Percentiles rank a stretch among this genome's conserved stretches.
Conservation (phyloP, 64 coral and sea anemone genomes). For the Catalaphyllia jardinei region DNA sequence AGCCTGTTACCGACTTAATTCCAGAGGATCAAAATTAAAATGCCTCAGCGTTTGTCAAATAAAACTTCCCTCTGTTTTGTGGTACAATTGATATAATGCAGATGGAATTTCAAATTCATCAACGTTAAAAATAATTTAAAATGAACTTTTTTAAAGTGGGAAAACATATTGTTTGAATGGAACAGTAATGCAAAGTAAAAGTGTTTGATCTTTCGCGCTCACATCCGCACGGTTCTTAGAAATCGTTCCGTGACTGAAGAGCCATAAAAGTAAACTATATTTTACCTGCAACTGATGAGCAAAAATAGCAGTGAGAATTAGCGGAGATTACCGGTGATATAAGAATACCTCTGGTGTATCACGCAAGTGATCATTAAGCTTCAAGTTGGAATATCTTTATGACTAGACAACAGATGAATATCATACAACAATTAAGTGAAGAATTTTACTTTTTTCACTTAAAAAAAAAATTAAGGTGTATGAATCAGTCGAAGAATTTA, state of each 20-base stretch:
- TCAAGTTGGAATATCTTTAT: neutral
- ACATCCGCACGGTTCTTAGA: neutral
- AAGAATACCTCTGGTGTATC: neutral
- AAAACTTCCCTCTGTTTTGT: neutral
- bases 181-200: neutral
- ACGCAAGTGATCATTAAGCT: neutral
- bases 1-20: neutral
- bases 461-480: neutral
- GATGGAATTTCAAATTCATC: no score
- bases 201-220: neutral
- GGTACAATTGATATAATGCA: neutral
- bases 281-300: neutral
- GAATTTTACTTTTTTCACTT: neutral
- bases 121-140: no score
- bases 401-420: neutral
- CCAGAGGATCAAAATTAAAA: neutral
- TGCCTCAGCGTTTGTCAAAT: neutral
- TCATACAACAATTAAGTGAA: neutral
- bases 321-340: neutral
- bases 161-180: neutral
- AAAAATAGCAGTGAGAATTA: neutral
- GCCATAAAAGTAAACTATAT: neutral
- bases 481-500: neutral
- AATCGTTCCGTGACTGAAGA: neutral
- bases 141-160: no score